A percentile compares a stretch with the other conserved stretches of the same genome.
Evolutionary conservation across 2,797 vertebrate genomes (phyloP).

Genomic region (Salmo trutta): DNA sequence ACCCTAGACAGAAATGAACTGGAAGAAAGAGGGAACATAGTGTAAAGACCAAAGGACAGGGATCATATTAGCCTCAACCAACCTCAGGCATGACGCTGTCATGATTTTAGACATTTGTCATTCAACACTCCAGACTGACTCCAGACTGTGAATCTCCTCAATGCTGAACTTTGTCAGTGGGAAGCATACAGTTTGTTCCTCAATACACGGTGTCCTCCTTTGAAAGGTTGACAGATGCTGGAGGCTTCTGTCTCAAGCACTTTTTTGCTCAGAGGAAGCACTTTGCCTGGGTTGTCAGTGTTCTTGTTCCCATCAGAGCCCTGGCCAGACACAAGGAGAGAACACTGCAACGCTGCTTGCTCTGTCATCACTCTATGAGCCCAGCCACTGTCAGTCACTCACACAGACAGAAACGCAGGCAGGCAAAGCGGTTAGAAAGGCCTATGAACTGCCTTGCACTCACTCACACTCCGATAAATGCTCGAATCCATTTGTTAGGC

Average conservation of each 20-base stretch:
- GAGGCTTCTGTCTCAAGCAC: background rate
- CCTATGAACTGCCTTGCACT: constrained; percentile 8
- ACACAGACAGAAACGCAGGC: constrained; percentile 19
- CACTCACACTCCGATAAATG: background rate
- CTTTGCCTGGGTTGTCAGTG: constrained; percentile 16
- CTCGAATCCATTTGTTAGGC: constrained; percentile 11
- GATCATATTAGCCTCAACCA: background rate
- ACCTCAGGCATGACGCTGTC: background rate
- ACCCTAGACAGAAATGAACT: no score
- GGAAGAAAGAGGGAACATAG: no score
- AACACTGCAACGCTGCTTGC: background rate
- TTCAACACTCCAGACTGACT: background rate
- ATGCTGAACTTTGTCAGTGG: background rate
- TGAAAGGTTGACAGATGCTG: background rate
- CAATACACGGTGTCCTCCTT: background rate
- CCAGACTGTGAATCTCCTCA: background rate
- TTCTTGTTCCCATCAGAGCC: constrained; percentile 28
- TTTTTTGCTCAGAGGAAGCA: constrained; percentile 11
- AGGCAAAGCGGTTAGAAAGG: background rate
- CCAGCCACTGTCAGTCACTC: constrained; percentile 15
- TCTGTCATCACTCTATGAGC: constrained; percentile 11
- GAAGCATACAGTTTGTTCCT: background rate
- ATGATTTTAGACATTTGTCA: background rate
- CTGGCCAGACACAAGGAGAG: constrained; percentile 5
- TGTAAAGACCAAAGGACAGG: no score